Evolutionary conservation across 2,888 invertebrate genomes (phyloP).

Genomic region (Anorthoa munda): DNA sequence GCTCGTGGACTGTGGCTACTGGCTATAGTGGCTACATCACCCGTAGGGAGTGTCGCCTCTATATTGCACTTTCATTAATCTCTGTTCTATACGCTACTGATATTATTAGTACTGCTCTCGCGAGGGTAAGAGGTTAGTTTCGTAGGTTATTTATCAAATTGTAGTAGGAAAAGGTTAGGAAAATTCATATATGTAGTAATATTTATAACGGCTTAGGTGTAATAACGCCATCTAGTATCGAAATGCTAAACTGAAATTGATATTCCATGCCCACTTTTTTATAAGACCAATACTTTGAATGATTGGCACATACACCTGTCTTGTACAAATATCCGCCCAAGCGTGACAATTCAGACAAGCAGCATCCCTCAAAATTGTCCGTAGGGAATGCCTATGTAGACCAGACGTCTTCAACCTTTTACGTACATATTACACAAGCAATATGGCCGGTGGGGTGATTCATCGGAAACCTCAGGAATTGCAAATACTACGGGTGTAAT

Average conservation of each 20-base stretch:
- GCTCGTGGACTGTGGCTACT: constrained; percentile 4
- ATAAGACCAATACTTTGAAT: neutral
- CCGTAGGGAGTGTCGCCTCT: constrained; percentile 28
- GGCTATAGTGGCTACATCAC: constrained; percentile 14
- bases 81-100: constrained; percentile 10
- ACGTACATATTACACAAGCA: neutral
- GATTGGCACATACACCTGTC: neutral
- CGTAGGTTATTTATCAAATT: constrained; percentile 1
- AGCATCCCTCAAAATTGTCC: neutral
- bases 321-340: constrained; percentile 12
- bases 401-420: constrained; percentile 10
- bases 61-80: constrained; percentile 51
- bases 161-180: neutral
- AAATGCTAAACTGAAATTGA: neutral
- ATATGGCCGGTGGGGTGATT: constrained; percentile 28
- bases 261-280: neutral
- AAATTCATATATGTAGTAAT: neutral
- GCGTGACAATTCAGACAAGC: constrained; percentile 8
- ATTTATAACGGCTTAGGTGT: neutral
- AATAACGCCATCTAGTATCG: constrained; percentile 30
- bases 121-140: neutral
- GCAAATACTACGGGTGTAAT: constrained; percentile 41
- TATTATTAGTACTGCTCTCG: constrained; percentile 35
- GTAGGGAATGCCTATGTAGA: neutral
- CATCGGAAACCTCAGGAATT: constrained; percentile 46